These are phyloP conservation scores for Leptobrachium leishanense DNA, from an alignment of 2,113 vertebrate species.

Conservation along the genomic window DNA sequence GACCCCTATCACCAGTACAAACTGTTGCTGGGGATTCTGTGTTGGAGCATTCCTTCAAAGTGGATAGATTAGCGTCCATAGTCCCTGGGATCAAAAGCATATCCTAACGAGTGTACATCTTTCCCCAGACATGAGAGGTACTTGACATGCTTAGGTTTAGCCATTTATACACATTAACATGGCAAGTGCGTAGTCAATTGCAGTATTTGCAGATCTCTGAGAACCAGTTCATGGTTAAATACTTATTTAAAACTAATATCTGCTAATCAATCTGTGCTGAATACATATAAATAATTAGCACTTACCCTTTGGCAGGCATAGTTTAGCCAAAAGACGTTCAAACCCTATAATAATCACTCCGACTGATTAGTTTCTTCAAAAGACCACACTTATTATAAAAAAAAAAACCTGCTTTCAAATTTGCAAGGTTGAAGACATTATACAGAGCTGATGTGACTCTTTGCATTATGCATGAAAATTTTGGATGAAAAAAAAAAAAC, in stretches of 20 bases:
- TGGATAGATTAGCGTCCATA: no score
- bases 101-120: no score
- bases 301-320: neutral
- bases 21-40: no score
- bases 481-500: neutral
- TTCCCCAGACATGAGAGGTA: no score
- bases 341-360: neutral
- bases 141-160: neutral
- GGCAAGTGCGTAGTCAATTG: neutral
- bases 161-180: neutral
- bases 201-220: neutral
- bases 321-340: neutral
- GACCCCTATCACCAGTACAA: no score
- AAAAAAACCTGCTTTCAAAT: neutral
- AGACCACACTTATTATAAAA: neutral
- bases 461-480: constrained; percentile 14
- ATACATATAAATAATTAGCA: constrained; percentile 1
- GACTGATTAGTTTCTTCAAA: constrained; percentile 1
- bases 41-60: no score
- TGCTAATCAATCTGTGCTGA: neutral
- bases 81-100: no score
- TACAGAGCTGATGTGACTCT: constrained; percentile 1
- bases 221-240: neutral
- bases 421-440: neutral
- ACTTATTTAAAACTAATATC: neutral